phyloP scores from a whole-genome alignment of 2,113 vertebrate genomes.

The Procapra przewalskii region DNA sequence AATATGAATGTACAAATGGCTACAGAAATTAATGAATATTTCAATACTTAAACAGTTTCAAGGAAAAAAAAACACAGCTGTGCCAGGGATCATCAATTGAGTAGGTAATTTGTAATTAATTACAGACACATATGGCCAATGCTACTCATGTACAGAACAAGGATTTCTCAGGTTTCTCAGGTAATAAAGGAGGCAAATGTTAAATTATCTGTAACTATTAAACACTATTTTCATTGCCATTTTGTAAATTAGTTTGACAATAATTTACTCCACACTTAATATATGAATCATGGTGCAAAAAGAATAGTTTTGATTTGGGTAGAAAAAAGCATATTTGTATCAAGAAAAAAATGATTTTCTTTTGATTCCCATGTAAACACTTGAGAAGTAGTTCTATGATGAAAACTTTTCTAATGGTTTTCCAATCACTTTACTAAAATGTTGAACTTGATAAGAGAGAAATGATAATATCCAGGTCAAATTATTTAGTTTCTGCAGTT shows the following conservation, averaged over 20 bases:
- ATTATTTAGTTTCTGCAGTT: background rate
- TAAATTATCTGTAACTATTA: background rate
- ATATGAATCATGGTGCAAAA: background rate
- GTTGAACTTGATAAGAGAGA: background rate
- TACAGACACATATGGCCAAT: background rate
- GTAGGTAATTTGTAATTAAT: constrained; percentile 40
- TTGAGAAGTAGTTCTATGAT: background rate
- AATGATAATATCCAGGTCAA: background rate
- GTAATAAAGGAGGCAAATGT: background rate
- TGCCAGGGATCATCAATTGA: background rate
- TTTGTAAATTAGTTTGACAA: background rate
- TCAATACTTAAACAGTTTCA: constrained; percentile 2
- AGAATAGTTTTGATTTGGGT: background rate
- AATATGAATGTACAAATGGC: background rate
- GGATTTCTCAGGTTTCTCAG: background rate
- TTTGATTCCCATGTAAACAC: background rate
- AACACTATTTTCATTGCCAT: background rate
- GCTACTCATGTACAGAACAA: background rate
- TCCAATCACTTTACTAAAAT: background rate
- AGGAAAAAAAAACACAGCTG: background rate
- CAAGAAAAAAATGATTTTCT: background rate
- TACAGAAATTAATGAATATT: background rate
- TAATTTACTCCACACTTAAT: background rate
- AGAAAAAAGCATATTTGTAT: background rate
- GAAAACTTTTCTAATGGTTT: background rate